Conservation (phyloP, 2,797 vertebrate genomes). For the Odontamblyopus lacepedii region DNA sequence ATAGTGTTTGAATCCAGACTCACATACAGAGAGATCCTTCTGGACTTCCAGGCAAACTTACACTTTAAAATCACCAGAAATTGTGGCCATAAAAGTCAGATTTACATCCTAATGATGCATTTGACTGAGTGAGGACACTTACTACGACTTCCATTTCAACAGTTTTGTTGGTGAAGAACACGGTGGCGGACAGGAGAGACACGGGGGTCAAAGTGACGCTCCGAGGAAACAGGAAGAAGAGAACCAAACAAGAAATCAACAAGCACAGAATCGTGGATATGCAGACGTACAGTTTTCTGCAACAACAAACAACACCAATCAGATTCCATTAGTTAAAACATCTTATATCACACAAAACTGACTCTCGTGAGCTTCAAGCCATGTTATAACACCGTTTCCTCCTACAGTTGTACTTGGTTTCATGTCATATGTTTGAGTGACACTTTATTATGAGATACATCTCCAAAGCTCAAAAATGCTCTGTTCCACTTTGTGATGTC, state of each 20-base stretch:
- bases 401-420: no score
- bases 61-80: neutral
- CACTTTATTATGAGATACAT: no score
- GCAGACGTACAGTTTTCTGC: conserved; percentile 85
- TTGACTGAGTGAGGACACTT: conserved; percentile 28
- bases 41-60: no score
- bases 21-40: no score
- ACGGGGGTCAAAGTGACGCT: conserved; percentile 75
- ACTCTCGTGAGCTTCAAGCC: no score
- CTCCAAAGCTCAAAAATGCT: no score
- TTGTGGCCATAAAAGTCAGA: neutral
- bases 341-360: no score
- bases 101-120: neutral
- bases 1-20: no score
- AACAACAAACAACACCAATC: conserved; percentile 1
- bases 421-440: no score
- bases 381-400: no score
- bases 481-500: no score
- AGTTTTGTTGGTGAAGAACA: conserved; percentile 57
- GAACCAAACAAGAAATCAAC: conserved; percentile 71
- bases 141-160: conserved; percentile 82
- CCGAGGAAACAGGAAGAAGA: conserved; percentile 90
- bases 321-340: neutral
- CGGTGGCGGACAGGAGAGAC: conserved; percentile 79
- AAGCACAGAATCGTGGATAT: conserved; percentile 80